Conservation (phyloP, 2,113 vertebrate species). For the Tricholaema leucomelas region DNA sequence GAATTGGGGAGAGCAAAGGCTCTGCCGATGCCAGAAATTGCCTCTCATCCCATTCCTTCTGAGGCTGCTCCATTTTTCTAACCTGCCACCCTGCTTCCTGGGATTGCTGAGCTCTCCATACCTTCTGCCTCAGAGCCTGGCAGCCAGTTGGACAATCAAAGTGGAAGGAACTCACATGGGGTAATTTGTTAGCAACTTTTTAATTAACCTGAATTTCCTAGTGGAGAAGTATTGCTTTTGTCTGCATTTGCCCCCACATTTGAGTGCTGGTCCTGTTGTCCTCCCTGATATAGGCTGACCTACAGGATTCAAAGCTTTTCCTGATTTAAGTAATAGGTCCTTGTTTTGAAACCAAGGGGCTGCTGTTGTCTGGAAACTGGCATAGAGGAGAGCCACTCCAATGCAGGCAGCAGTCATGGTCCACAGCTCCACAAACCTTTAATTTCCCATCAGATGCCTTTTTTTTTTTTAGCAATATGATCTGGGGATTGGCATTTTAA, state of each 20-base stretch:
- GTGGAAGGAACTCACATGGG: background rate
- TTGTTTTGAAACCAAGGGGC: constrained; percentile 63
- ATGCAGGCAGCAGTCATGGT: constrained; percentile 13
- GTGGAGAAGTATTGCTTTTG: background rate
- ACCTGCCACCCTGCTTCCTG: background rate
- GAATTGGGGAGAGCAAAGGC: background rate
- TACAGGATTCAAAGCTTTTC: constrained; percentile 54
- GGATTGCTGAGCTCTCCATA: background rate
- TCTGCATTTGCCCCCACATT: background rate
- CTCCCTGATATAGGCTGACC: constrained; percentile 34
- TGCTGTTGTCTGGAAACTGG: constrained; percentile 58
- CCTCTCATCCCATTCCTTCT: fast-evolving
- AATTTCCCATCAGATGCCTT: background rate
- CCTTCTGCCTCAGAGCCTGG: fast-evolving
- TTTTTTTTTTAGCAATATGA: background rate
- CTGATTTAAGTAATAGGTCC: constrained; percentile 68
- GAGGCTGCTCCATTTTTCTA: background rate
- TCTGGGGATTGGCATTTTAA: background rate
- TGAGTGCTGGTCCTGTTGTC: background rate
- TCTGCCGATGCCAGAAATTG: background rate
- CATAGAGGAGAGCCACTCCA: constrained; percentile 14
- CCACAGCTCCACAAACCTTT: background rate
- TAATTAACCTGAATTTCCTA: background rate
- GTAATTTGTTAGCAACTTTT: background rate
- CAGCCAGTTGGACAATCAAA: fast-evolving